These are phyloP conservation scores for Halcyon chelicuti DNA, from an alignment of 2,797 vertebrate genomes.

Conservation along the genomic window DNA sequence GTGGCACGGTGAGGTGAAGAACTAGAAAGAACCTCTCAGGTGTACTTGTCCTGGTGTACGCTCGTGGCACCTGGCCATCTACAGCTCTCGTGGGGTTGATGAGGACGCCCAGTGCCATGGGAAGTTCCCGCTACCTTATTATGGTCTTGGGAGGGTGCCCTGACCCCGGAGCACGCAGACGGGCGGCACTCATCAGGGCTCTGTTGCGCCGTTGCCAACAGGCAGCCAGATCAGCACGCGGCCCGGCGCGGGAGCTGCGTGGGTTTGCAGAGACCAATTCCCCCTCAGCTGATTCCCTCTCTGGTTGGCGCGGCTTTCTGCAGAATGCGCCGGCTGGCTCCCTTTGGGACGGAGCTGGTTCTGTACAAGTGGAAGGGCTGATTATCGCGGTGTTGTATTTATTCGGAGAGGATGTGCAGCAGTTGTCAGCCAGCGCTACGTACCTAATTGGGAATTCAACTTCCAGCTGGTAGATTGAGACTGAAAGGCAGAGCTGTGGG, in stretches of 20 bases:
- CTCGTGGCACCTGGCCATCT: not conserved
- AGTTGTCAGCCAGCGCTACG: not conserved
- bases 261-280: not conserved
- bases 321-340: not conserved
- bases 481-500: constrained; percentile 57
- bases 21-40: not conserved
- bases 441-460: constrained; percentile 42
- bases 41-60: not conserved
- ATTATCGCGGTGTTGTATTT: not conserved
- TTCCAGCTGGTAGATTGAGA: constrained; percentile 55
- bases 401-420: not conserved
- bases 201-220: not conserved
- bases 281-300: not conserved
- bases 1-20: not conserved
- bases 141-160: rapidly evolving
- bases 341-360: not conserved
- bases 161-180: rapidly evolving
- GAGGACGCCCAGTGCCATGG: not conserved
- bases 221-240: rapidly evolving
- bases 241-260: rapidly evolving
- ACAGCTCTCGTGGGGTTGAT: not conserved
- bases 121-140: not conserved
- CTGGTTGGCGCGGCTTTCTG: not conserved
- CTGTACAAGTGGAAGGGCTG: not conserved
- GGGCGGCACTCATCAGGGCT: rapidly evolving